A percentile compares a stretch with the other conserved stretches of the same genome.
Conservation (phyloP, 2,888 invertebrate genomes). For the Drosophila leonis region DNA sequence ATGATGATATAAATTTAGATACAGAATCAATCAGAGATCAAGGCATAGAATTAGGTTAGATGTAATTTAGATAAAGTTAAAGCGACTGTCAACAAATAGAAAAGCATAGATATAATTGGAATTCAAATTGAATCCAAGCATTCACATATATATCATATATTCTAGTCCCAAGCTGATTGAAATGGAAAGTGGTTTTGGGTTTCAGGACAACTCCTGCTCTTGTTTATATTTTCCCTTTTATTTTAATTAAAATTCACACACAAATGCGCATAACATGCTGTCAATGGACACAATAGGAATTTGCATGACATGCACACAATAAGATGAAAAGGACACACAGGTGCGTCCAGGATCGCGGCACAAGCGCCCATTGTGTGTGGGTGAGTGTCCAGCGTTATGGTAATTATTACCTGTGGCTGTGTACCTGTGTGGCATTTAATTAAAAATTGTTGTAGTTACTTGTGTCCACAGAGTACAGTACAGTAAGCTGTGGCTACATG, state of each 20-base stretch:
- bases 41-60: no score
- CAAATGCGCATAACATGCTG: conserved; percentile 47
- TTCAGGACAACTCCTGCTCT: background rate
- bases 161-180: background rate
- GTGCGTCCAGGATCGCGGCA: conserved; percentile 32
- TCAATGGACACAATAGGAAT: conserved; percentile 58
- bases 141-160: no score
- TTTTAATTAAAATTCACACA: conserved; percentile 51
- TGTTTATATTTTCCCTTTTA: background rate
- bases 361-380: conserved; percentile 35
- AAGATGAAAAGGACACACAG: conserved; percentile 46
- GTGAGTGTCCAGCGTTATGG: conserved; percentile 43
- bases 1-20: no score
- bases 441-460: conserved; percentile 38
- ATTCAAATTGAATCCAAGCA: background rate
- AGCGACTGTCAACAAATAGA: background rate
- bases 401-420: conserved; percentile 57
- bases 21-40: no score
- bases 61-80: background rate
- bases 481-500: background rate
- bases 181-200: background rate
- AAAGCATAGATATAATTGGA: background rate
- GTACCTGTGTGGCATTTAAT: conserved; percentile 65
- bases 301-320: conserved; percentile 42
- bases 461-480: conserved; percentile 6